These are phyloP conservation scores for Paratilapia polleni DNA, from an alignment of 2,113 vertebrate species.

Conservation along the genomic window DNA sequence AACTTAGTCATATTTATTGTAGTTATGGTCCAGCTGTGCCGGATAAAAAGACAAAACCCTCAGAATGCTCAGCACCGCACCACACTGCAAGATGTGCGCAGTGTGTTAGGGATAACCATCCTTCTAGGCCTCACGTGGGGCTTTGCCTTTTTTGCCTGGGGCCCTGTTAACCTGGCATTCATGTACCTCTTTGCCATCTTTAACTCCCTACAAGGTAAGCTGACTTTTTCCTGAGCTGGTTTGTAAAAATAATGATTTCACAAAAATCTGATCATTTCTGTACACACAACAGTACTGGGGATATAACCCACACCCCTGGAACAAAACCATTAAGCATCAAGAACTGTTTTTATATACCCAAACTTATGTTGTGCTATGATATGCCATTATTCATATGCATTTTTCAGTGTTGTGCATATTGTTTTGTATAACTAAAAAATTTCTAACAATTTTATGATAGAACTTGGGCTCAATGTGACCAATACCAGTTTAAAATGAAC, in stretches of 20 bases:
- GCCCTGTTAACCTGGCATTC: slow-evolving; percentile 86
- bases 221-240: not conserved
- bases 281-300: no score
- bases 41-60: slow-evolving; percentile 92
- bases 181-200: slow-evolving; percentile 97
- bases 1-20: slow-evolving; percentile 93
- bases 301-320: not conserved
- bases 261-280: not conserved
- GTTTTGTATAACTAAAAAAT: not conserved
- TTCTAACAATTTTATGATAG: no score
- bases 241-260: not conserved
- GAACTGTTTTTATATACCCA: not conserved
- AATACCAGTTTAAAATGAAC: no score
- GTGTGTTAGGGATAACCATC: slow-evolving; percentile 88
- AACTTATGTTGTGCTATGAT: not conserved
- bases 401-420: not conserved
- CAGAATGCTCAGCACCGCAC: slow-evolving; percentile 86
- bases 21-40: slow-evolving; percentile 92
- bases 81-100: slow-evolving; percentile 88
- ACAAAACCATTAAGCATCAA: not conserved
- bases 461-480: no score
- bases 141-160: slow-evolving; percentile 95
- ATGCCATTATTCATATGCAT: not conserved
- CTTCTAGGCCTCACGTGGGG: slow-evolving; percentile 97
- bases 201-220: slow-evolving; percentile 94